These are phyloP conservation scores for Phyto melanocephala DNA, from an alignment of 2,888 invertebrate genomes.

Conservation along the genomic window DNA sequence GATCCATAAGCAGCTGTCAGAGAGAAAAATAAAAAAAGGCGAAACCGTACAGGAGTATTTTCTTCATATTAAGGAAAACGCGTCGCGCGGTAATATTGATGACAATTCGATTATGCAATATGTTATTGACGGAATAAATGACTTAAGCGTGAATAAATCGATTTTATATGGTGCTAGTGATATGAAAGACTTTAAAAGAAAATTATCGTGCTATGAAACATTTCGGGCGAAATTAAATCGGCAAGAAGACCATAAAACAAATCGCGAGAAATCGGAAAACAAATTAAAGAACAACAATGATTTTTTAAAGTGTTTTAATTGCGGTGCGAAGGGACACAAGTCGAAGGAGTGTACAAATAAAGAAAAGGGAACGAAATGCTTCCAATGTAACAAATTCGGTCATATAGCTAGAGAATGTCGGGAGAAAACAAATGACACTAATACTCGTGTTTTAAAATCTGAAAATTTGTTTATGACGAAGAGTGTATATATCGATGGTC, in stretches of 20 bases:
- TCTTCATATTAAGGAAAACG: slow-evolving; percentile 74
- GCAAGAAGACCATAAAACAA: background rate
- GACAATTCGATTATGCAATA: slow-evolving; percentile 73
- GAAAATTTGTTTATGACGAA: slow-evolving; percentile 15
- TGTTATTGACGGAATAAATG: slow-evolving; percentile 74
- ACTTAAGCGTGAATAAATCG: slow-evolving; percentile 59
- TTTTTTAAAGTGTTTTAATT: slow-evolving; percentile 11
- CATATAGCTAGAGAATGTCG: slow-evolving; percentile 40
- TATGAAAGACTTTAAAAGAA: slow-evolving; percentile 50
- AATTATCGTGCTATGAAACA: slow-evolving; percentile 32
- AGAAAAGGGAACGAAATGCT: slow-evolving; percentile 30
- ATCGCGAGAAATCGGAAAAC: background rate
- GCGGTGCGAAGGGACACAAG: slow-evolving; percentile 19
- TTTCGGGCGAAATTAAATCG: no score
- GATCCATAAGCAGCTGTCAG: slow-evolving; percentile 46
- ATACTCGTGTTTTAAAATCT: slow-evolving; percentile 13
- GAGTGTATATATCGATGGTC: slow-evolving; percentile 1
- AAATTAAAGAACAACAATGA: background rate
- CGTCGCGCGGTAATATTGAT: slow-evolving; percentile 72
- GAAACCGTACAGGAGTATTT: slow-evolving; percentile 75
- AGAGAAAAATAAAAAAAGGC: slow-evolving; percentile 70
- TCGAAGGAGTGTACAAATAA: slow-evolving; percentile 25
- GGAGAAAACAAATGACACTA: background rate
- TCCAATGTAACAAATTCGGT: slow-evolving; percentile 41
- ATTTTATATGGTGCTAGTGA: slow-evolving; percentile 54